Conservation (phyloP, 1,140 invertebrate genomes). For the Copidosoma floridanum region DNA sequence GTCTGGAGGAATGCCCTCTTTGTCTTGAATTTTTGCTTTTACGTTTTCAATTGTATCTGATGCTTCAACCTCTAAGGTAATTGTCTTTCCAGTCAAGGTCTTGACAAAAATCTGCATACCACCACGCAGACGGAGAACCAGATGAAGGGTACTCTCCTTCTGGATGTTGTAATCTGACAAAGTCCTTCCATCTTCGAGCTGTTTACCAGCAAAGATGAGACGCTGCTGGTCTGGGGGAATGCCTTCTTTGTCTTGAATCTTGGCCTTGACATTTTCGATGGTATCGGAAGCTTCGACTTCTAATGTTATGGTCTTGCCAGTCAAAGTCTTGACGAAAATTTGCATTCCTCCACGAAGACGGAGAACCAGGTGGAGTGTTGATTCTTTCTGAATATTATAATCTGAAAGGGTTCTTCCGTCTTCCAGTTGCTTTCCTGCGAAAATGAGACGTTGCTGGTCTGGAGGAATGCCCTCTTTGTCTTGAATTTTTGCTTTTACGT, state of each 20-base stretch:
- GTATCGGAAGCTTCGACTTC: slow-evolving; percentile 66
- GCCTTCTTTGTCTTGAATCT: slow-evolving; percentile 71
- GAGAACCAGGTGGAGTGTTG: slow-evolving; percentile 70
- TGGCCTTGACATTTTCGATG: slow-evolving; percentile 74
- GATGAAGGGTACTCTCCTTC: slow-evolving; percentile 73
- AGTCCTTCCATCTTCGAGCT: slow-evolving; percentile 66
- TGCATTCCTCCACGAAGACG: slow-evolving; percentile 69
- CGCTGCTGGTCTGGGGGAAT: slow-evolving; percentile 71
- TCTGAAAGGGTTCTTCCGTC: slow-evolving; percentile 64
- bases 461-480: slow-evolving; percentile 70
- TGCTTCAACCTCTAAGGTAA: slow-evolving; percentile 66
- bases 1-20: slow-evolving; percentile 63
- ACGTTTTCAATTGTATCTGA: slow-evolving; percentile 70
- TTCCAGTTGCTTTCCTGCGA: slow-evolving; percentile 70
- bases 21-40: slow-evolving; percentile 69
- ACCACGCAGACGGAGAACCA: slow-evolving; percentile 69
- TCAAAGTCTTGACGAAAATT: slow-evolving; percentile 70
- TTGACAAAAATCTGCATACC: slow-evolving; percentile 60
- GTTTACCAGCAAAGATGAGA: slow-evolving; percentile 70
- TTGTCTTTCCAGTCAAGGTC: slow-evolving; percentile 64
- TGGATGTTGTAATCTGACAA: slow-evolving; percentile 71
- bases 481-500: slow-evolving; percentile 75
- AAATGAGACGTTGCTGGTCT: slow-evolving; percentile 69
- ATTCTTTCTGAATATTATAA: slow-evolving; percentile 77
- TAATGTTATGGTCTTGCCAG: slow-evolving; percentile 74